Evolutionary conservation across 2,888 invertebrate genomes (phyloP), one percentile per base, ranked within the genome.

Genomic region (Apoda limacodes): DNA sequence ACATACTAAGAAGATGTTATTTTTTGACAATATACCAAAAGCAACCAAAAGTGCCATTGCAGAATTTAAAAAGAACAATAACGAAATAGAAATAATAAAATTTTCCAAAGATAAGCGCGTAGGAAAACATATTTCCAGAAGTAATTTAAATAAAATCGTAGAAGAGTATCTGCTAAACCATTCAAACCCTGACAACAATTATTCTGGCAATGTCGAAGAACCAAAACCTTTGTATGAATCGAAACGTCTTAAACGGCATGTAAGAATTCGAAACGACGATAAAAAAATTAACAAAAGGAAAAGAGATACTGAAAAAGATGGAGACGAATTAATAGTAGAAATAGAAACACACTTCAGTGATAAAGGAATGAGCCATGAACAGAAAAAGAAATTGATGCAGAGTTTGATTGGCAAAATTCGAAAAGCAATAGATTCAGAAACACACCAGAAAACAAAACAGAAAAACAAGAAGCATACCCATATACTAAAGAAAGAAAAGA

Each of bases 301-400:
- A 35, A 26, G 42, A 28, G 35, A 32, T 7, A 20, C 34, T 3
- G 50, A 54, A 22, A 54, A 50, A 5, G 54, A 60, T 9, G 68
- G 72, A 1, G 74, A 76, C 29, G 71, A 78, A 35, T 35, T 78
- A 2, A 74, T 56, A 20, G 66, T 80, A 2, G 76, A 78, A 62
- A 78, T 80, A 3, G 74, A 80, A 62, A 75, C 78, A 4, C 75
- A 76, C 45, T 69, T 72, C 25, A 64, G 74, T 31, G 63, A 67
- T 21, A 70, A 68, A 48, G 69, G 71, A 1, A 35, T 60, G 27
- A 66, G 65, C 48, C 70, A 67, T 0, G 67, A 70, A 25, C 69
- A 62, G 33, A 72, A 68, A 43, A 69, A 68, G 35, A 69, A 70
- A 37, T 31, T 76, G 1, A 60, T 78, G 4, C 55, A 48, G 35